These are phyloP conservation scores for Spisula subtruncata DNA, from an alignment of 2,888 invertebrate species.

Conservation along the genomic window DNA sequence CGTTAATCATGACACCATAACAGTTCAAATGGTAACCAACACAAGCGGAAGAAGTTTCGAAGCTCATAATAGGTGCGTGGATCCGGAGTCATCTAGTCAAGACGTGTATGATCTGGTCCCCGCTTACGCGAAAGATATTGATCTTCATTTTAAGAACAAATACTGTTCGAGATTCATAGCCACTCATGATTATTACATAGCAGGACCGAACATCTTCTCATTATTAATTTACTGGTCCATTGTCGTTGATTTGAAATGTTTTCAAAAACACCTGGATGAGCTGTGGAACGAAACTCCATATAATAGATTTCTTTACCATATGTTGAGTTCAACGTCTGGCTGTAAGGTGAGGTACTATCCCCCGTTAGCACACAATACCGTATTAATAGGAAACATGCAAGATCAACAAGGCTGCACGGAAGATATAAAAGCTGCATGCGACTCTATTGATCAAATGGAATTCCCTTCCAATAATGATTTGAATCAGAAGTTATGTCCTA, in stretches of 20 bases:
- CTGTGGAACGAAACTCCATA: not conserved
- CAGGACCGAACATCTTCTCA: not conserved
- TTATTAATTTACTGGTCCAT: not conserved
- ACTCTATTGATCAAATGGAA: not conserved
- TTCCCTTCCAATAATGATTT: not conserved
- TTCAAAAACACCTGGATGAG: not conserved
- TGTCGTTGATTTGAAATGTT: not conserved
- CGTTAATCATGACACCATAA: not conserved
- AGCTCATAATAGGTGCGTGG: not conserved
- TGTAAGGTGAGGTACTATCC: not conserved
- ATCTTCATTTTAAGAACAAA: not conserved
- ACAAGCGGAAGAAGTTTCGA: not conserved
- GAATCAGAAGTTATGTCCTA: not conserved
- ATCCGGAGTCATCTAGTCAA: not conserved
- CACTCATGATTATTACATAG: not conserved
- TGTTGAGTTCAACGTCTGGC: not conserved
- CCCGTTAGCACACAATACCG: not conserved
- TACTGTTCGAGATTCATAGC: not conserved
- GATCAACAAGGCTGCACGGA: not conserved
- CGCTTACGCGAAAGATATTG: not conserved
- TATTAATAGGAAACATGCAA: not conserved
- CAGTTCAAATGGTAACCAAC: not conserved
- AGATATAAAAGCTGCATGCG: not conserved
- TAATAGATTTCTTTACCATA: not conserved
- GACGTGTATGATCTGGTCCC: not conserved